Conservation (phyloP, 2,113 vertebrate species). For the Abramis brama region DNA sequence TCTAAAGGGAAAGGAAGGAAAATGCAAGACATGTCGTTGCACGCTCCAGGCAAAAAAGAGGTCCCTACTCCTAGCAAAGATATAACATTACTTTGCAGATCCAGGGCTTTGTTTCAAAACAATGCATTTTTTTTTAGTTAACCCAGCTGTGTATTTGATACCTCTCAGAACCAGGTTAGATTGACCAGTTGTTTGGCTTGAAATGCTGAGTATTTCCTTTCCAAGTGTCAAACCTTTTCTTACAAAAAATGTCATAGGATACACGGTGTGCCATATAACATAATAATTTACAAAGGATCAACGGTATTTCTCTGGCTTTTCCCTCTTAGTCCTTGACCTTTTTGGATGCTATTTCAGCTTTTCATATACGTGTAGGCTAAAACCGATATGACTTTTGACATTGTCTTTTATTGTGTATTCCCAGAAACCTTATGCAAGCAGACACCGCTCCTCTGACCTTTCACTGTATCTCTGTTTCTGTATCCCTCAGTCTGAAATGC, state of each 20-base stretch:
- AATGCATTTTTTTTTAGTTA: slow-evolving; percentile 37
- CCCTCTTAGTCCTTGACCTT: slow-evolving; percentile 9
- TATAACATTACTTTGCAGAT: slow-evolving; percentile 38
- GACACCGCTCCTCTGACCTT: not conserved
- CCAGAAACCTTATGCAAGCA: slow-evolving; percentile 83
- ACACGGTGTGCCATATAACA: not conserved
- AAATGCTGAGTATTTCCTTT: slow-evolving; percentile 43
- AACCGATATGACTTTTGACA: slow-evolving; percentile 24
- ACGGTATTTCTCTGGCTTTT: slow-evolving; percentile 5
- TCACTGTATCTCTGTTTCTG: slow-evolving; percentile 10
- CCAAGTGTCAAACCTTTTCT: slow-evolving; percentile 23
- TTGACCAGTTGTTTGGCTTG: slow-evolving; percentile 7
- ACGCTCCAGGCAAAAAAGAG: slow-evolving; percentile 41
- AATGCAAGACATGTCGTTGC: slow-evolving; percentile 28
- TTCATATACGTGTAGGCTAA: not conserved
- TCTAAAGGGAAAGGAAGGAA: slow-evolving; percentile 17
- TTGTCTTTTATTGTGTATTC: slow-evolving; percentile 26
- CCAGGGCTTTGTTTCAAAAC: slow-evolving; percentile 51
- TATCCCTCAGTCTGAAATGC: slow-evolving; percentile 81
- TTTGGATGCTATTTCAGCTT: slow-evolving; percentile 26
- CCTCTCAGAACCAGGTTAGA: slow-evolving; percentile 21
- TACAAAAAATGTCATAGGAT: slow-evolving; percentile 46
- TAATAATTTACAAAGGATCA: slow-evolving; percentile 22
- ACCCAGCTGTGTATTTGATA: slow-evolving; percentile 15
- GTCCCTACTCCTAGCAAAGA: slow-evolving; percentile 1